phyloP scores from a whole-genome alignment of 2,113 vertebrate genomes.

The Phainopepla nitens region DNA sequence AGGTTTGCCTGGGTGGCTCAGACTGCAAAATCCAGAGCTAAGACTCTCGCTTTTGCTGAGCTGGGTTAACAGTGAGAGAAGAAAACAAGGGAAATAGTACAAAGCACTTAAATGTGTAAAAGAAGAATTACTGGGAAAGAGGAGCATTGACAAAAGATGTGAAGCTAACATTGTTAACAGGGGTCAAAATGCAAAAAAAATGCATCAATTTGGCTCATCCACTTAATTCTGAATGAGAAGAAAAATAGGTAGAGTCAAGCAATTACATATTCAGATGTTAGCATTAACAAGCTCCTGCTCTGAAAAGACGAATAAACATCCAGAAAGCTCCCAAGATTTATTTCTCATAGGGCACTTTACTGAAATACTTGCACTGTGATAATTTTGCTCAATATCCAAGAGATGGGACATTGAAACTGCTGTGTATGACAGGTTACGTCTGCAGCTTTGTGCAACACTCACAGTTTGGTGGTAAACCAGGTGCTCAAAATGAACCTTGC shows the following conservation, averaged over 20 bases:
- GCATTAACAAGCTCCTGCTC: background rate
- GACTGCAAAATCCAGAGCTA: background rate
- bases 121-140: background rate
- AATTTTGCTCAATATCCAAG: background rate
- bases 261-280: constrained; percentile 34
- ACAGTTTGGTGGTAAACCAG: background rate
- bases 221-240: background rate
- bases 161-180: background rate
- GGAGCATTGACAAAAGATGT: background rate
- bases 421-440: background rate
- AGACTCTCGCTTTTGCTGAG: background rate
- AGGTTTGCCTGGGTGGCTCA: background rate
- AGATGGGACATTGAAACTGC: background rate
- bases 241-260: constrained; percentile 29
- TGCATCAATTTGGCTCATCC: background rate
- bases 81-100: background rate
- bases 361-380: background rate
- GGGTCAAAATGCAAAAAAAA: constrained; percentile 44
- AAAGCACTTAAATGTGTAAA: background rate
- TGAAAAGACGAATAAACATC: constrained; percentile 52
- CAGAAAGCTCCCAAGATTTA: constrained; percentile 33
- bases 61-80: background rate
- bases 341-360: background rate
- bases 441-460: background rate
- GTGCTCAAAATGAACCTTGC: background rate